These are phyloP conservation scores for Hirtodrosophila cameraria DNA, from an alignment of 2,888 invertebrate species.

Conservation along the genomic window DNA sequence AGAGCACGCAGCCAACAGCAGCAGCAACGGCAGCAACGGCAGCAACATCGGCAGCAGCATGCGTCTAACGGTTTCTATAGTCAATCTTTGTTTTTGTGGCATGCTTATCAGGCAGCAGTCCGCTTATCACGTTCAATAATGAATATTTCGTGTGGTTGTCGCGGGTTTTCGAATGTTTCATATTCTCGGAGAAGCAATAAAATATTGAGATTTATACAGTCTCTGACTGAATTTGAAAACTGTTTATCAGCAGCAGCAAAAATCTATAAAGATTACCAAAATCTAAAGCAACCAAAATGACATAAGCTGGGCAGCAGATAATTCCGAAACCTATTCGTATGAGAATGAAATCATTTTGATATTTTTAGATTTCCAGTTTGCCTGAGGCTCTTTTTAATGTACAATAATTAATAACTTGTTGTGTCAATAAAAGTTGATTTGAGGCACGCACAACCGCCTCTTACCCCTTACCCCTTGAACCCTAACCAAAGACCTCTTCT, in stretches of 20 bases:
- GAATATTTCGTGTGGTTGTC: constrained; percentile 49
- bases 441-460: constrained; percentile 13
- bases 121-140: constrained; percentile 66
- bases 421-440: constrained; percentile 61
- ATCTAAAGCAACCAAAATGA: too few species aligned
- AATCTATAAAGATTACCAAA: constrained; percentile 49
- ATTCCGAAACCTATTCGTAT: constrained; percentile 15
- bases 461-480: constrained; percentile 49
- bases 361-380: constrained; percentile 40
- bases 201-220: constrained; percentile 58
- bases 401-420: constrained; percentile 71
- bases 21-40: constrained; percentile 10
- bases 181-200: constrained; percentile 49
- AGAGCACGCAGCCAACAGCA: constrained; percentile 13
- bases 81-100: constrained; percentile 35
- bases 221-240: constrained; percentile 22
- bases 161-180: constrained; percentile 25
- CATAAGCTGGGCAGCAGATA: constrained; percentile 57
- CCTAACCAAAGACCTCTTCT: constrained; percentile 14
- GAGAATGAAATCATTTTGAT: constrained; percentile 49
- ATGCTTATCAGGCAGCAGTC: constrained; percentile 53
- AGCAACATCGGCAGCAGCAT: constrained; percentile 31
- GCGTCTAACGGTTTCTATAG: constrained; percentile 49
- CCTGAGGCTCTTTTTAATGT: constrained; percentile 10
- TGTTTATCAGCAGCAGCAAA: constrained; percentile 58